A percentile compares a stretch with the other conserved stretches of the same genome.
Conservation (phyloP, 2,113 vertebrate species). For the Eolophus roseicapilla region DNA sequence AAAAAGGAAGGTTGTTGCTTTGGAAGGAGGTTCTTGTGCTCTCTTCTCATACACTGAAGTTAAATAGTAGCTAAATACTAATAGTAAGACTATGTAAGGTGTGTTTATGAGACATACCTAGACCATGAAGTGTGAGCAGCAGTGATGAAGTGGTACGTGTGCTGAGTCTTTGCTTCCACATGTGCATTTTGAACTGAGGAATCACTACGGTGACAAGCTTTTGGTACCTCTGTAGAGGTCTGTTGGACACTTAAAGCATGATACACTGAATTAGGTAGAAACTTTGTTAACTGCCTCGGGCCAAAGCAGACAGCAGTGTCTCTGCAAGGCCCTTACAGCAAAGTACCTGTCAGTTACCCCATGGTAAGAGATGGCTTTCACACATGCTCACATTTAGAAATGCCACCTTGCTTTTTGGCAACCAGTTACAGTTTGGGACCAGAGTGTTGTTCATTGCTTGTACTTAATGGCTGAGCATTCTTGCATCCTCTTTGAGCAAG, state of each 20-base stretch:
- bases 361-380: not conserved
- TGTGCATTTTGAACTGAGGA: not conserved
- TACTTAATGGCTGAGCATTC: not conserved
- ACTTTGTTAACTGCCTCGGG: not conserved
- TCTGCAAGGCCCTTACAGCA: not conserved
- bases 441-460: fast-evolving
- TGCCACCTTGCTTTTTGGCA: not conserved
- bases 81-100: not conserved
- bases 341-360: not conserved
- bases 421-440: not conserved
- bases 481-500: not conserved
- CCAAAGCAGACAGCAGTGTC: not conserved
- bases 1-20: not conserved
- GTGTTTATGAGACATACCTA: not conserved
- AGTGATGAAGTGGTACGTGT: not conserved
- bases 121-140: not conserved
- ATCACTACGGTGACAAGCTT: not conserved
- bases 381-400: not conserved
- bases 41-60: not conserved
- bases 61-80: not conserved
- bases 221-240: not conserved
- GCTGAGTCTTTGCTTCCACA: not conserved
- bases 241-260: not conserved
- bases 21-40: not conserved
- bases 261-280: not conserved